Percentiles rank a stretch among this genome's conserved stretches.
Evolutionary conservation across 2,888 invertebrate genomes (phyloP).

Genomic region (Helobdella robusta): DNA sequence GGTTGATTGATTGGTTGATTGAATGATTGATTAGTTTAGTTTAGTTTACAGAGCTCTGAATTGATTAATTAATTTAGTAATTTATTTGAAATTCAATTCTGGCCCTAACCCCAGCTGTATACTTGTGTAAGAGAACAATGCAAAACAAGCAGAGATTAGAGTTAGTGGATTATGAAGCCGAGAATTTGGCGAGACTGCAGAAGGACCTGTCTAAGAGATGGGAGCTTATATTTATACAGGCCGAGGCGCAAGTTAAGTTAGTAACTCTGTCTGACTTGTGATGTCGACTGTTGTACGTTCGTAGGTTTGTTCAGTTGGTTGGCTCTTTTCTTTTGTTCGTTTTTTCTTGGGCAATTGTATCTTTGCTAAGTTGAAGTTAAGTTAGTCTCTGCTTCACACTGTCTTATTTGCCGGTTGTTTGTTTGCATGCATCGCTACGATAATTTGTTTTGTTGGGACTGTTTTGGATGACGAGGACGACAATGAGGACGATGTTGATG

Average conservation of each 20-base stretch:
- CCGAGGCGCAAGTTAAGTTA: constrained; percentile 73
- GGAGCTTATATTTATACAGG: constrained; percentile 99
- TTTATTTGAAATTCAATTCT: neutral
- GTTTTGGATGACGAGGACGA: neutral
- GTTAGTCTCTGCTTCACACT: too few relatives aligned
- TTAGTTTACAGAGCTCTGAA: neutral
- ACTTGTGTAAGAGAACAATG: constrained; percentile 97
- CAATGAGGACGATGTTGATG: neutral
- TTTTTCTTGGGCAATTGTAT: too few relatives aligned
- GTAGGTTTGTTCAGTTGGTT: too few relatives aligned
- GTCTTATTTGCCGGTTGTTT: too few relatives aligned
- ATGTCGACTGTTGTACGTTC: too few relatives aligned
- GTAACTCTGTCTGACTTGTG: too few relatives aligned
- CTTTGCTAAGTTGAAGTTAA: too few relatives aligned
- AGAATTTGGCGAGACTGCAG: constrained; percentile 88
- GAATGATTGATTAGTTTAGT: neutral
- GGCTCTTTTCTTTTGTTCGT: too few relatives aligned
- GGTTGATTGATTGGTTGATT: neutral
- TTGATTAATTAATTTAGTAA: constrained; percentile 5
- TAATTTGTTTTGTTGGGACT: neutral
- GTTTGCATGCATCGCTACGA: too few relatives aligned
- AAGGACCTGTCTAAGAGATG: constrained; percentile 99
- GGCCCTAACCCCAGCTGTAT: constrained; percentile 67
- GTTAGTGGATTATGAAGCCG: constrained; percentile 95
- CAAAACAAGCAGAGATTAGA: constrained; percentile 98